These are phyloP conservation scores for Felis catus DNA, from an alignment of 2,113 vertebrate species.

Conservation along the genomic window F.catus_Fca126_mat1.0 CM031419.1:66657001-66657500, in stretches of 20 bases:
- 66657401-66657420: constrained; percentile 40
- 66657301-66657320: neutral
- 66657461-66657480: neutral
- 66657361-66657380: constrained; percentile 65
- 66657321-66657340: constrained; percentile 47
- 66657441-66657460: neutral
- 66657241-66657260: constrained; percentile 43
- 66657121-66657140: constrained; percentile 52
- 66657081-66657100: constrained; percentile 25
- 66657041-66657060: constrained; percentile 8
- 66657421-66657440: constrained; percentile 53
- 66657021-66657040: neutral
- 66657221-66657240: constrained; percentile 7
- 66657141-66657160: constrained; percentile 47
- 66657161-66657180: constrained; percentile 35
- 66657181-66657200: constrained; percentile 42
- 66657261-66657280: constrained; percentile 39
- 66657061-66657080: constrained; percentile 2
- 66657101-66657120: constrained; percentile 53
- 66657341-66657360: neutral
- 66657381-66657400: constrained; percentile 5
- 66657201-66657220: constrained; percentile 66
- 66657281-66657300: neutral
- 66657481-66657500: neutral
- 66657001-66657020: neutral